Evolutionary conservation across 2,888 invertebrate genomes (phyloP), one percentile per base, ranked within the genome.

Genomic region (Orthosia incerta): DNA sequence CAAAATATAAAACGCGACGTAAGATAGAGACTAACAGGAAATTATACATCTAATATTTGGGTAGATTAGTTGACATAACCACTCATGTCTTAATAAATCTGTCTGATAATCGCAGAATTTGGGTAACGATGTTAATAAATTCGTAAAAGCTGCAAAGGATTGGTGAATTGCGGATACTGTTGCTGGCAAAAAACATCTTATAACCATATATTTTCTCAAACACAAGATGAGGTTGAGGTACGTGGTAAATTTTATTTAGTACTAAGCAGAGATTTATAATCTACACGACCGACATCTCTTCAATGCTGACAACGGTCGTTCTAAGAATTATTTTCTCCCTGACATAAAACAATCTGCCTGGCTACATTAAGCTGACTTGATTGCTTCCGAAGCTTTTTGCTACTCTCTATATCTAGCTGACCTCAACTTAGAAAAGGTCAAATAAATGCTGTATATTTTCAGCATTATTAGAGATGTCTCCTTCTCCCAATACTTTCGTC

Each of bases 1-100:
- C 69, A 76, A 78, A 80, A 79, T 86, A 85, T 82, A 82, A 79
- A 73, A 74, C 69, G 20, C 81, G 76, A 68, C 71, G 74, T 73
- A 75, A 84, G 67, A 71, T 13, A 26, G 53, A 20, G 46, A 64
- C 56, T 31, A 71, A 62, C 76, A 79, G 74, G 79, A 83, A 71
- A 76, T 77, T 79, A 71, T 66, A 71, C 50, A 57, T 64, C 55
- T 71, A 65, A 66, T 79, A 67, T 70, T 71, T 81, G 51, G 51
- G 59, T 61, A 50, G 56, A 73, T 67, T n/a, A 51, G 56, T 71
- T 63, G 59, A 76, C 59, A 64, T 76, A 80, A 69, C 60, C 51
- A 65, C 48, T 72, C 39, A 11, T 39, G 26, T 73, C 57, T 78
- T 50, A 39, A 73, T 66, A 46, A 59, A 67, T 48, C 50, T 55